Base-by-base conservation (phyloP, 2,888 invertebrate species). In the Eristalinus aeneus region DNA sequence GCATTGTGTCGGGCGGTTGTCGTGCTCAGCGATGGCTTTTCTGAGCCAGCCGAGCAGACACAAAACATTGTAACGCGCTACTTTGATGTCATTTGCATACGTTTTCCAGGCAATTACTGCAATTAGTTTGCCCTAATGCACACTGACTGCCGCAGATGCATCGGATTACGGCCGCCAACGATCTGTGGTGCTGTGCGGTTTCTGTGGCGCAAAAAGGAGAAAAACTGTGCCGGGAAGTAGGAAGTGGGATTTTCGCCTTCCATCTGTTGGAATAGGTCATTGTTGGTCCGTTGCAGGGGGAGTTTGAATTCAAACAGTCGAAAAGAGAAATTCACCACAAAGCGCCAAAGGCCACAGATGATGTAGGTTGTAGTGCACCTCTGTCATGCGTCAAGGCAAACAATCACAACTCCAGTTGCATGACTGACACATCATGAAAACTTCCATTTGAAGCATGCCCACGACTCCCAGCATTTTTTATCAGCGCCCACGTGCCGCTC, bases 21-120 rank as follows among this genome's bases (percentile, higher is more conserved):
- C 81, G 72, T 85, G 85, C 36, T 81, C 73, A 73, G 53, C 46
- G 81, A 77, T 56, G 68, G 76, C 85, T 81, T 76, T 85, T 85
- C 72, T 81, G 64, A 81, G 36, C 53, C 80, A 85, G 73, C 81
- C 68, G 64, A 73, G 81, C 85, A 73, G 72, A 85, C 76, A 76
- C 68, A 72, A 81, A 68, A 69, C 46, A 54, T 53, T 85, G 85
- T 76, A 85, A 16, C 81, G 85, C 81, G 76, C 76, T 85, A 68
- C 85, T 85, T 85, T 85, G 85, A 85, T 85, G 76, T 85, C 76
- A 81, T 85, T 85, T 85, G 85, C 85, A 85, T 84, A 81, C 56
- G 67, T 58, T 85, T 85, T 85, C 81, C 85, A 85, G 76, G 73
- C 85, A 85, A 85, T 85, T 85, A 81, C 85, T 61, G 85, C 73